Evolutionary conservation across 2,797 vertebrate genomes (phyloP).

Genomic region (Thunnus albacares): DNA sequence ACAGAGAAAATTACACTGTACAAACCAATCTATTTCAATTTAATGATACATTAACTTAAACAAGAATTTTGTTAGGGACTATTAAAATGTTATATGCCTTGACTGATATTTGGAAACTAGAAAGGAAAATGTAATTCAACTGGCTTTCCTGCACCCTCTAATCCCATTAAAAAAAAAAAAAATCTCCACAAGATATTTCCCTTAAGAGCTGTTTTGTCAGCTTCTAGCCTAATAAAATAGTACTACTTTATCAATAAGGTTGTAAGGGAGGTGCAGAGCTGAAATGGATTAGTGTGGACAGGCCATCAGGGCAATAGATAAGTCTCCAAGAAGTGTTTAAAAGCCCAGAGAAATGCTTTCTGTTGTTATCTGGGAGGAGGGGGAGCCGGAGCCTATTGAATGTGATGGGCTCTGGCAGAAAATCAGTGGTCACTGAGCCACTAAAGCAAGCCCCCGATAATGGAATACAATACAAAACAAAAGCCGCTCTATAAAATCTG

Average conservation of each 20-base stretch:
- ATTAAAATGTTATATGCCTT: constrained; percentile 68
- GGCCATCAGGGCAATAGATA: constrained; percentile 89
- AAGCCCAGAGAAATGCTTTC: constrained; percentile 91
- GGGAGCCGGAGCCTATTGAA: constrained; percentile 84
- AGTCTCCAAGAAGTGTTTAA: constrained; percentile 89
- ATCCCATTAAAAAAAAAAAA: constrained; percentile 59
- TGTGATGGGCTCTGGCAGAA: constrained; percentile 92
- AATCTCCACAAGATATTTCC: constrained; percentile 77
- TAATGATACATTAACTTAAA: constrained; percentile 79
- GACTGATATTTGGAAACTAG: constrained; percentile 59
- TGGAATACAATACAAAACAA: constrained; percentile 83
- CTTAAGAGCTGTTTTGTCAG: constrained; percentile 83
- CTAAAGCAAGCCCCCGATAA: constrained; percentile 74
- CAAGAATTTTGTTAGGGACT: constrained; percentile 68
- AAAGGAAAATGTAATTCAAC: constrained; percentile 63
- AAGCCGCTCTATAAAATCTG: constrained; percentile 80
- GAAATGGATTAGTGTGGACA: constrained; percentile 93
- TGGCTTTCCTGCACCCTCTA: constrained; percentile 61
- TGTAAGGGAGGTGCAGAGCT: constrained; percentile 84
- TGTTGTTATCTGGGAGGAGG: constrained; percentile 86
- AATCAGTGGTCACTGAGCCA: constrained; percentile 89
- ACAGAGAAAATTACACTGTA: constrained; percentile 59
- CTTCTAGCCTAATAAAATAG: constrained; percentile 88
- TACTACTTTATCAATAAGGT: constrained; percentile 90
- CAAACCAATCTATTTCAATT: constrained; percentile 73